phyloP scores from a whole-genome alignment of 2,113 vertebrate genomes.

The Hippoglossus stenolepis region DNA sequence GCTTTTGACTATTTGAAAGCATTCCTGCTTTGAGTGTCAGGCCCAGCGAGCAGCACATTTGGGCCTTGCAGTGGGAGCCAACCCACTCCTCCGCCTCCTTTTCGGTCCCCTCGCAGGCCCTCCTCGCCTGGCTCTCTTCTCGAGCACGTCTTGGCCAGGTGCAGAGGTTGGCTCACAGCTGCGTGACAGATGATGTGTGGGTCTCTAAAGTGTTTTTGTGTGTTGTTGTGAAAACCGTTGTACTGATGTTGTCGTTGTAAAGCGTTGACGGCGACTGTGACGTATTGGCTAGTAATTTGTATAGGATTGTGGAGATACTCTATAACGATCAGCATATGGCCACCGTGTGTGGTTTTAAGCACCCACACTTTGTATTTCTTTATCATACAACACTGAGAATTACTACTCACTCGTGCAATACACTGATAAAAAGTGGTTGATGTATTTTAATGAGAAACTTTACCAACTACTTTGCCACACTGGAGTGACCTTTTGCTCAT shows the following conservation, averaged over 20 bases:
- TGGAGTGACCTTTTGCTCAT: slow-evolving; percentile 19
- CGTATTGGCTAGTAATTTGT: slow-evolving; percentile 14
- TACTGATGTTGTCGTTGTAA: slow-evolving; percentile 44
- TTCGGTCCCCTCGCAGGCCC: slow-evolving; percentile 53
- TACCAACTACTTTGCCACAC: neutral
- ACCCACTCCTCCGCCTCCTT: slow-evolving; percentile 60
- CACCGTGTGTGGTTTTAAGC: slow-evolving; percentile 1
- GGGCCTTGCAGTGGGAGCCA: slow-evolving; percentile 48
- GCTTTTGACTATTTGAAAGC: slow-evolving; percentile 78
- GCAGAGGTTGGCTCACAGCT: slow-evolving; percentile 77
- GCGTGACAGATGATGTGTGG: slow-evolving; percentile 75
- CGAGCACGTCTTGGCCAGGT: slow-evolving; percentile 75
- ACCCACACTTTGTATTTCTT: neutral
- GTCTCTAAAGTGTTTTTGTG: slow-evolving; percentile 66
- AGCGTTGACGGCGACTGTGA: slow-evolving; percentile 26
- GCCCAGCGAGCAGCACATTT: slow-evolving; percentile 66
- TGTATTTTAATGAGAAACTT: slow-evolving; percentile 4
- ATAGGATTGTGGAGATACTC: neutral
- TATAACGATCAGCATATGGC: neutral
- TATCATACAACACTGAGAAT: neutral
- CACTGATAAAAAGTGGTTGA: no score
- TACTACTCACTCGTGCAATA: neutral
- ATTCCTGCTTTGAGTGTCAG: slow-evolving; percentile 75
- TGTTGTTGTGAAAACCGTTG: slow-evolving; percentile 79
- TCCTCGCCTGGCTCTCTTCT: slow-evolving; percentile 48